Evolutionary conservation across 2,797 vertebrate species (phyloP).

Genomic region (Helicolenus hilgendorfi): DNA sequence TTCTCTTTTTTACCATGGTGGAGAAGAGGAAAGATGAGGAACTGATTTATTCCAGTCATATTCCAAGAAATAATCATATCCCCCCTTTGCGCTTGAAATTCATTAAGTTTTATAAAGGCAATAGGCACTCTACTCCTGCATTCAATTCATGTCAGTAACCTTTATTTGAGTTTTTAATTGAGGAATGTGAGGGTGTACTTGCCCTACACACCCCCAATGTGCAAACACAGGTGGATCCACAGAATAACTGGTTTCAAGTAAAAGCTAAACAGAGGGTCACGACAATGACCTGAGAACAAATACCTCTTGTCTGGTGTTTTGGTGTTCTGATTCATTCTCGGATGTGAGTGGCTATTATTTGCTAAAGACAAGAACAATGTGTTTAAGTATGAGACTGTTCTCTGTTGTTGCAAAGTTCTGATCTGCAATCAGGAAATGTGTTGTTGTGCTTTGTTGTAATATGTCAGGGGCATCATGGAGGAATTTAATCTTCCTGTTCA

Average conservation of each 20-base stretch:
- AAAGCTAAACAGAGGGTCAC: constrained; percentile 9
- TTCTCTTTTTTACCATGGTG: constrained; percentile 3
- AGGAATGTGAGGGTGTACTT: neutral
- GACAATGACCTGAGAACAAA: constrained; percentile 45
- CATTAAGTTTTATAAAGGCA: neutral
- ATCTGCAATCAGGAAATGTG: neutral
- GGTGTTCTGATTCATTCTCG: constrained; percentile 10
- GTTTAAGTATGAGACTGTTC: neutral
- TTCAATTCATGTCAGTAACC: constrained; percentile 5
- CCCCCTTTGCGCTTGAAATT: neutral
- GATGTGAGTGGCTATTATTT: neutral
- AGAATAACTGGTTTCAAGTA: neutral
- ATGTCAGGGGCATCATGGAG: neutral
- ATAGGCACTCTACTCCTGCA: neutral
- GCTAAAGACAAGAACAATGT: neutral
- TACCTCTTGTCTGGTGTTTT: constrained; percentile 12
- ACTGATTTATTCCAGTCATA: constrained; percentile 10
- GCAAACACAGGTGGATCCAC: constrained; percentile 5
- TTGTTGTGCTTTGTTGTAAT: neutral
- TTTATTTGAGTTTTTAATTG: constrained; percentile 39
- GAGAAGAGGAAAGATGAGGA: constrained; percentile 13
- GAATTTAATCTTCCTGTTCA: neutral
- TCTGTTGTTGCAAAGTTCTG: neutral
- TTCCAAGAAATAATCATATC: neutral
- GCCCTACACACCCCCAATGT: neutral